Conservation (phyloP, 2,888 invertebrate species). For the Nipponacmea schrenckii region DNA sequence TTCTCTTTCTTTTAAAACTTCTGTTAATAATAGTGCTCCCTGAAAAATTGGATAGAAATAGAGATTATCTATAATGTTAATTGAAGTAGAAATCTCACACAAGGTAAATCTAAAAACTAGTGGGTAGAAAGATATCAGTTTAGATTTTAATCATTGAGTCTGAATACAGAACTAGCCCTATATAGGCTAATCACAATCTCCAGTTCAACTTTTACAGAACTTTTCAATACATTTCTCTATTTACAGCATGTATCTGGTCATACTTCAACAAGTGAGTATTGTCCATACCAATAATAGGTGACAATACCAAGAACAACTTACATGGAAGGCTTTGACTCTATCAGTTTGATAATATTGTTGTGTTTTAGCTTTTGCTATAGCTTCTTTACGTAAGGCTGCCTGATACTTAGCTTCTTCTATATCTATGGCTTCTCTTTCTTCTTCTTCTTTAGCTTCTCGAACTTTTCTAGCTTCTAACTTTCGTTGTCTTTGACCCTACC, state of each 20-base stretch:
- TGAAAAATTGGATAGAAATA: conserved; percentile 27
- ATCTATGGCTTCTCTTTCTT: conserved; percentile 61
- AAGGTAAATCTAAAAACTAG: too few species aligned
- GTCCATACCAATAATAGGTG: too few species aligned
- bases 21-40: conserved; percentile 66
- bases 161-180: too few species aligned
- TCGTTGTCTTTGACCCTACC: conserved; percentile 63
- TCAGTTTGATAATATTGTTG: conserved; percentile 68
- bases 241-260: too few species aligned
- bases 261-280: too few species aligned
- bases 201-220: too few species aligned
- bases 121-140: too few species aligned
- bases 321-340: conserved; percentile 67
- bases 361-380: conserved; percentile 68
- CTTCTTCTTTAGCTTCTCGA: conserved; percentile 65
- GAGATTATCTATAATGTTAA: too few species aligned
- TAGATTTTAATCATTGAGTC: too few species aligned
- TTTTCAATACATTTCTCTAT: too few species aligned
- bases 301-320: conserved; percentile 39
- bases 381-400: conserved; percentile 63
- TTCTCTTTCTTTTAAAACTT: conserved; percentile 68
- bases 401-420: conserved; percentile 67
- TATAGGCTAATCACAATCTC: too few species aligned
- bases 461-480: conserved; percentile 65
- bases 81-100: too few species aligned